Evolutionary conservation across 2,888 invertebrate species (phyloP), one percentile per base, ranked within the genome.

Genomic region (Heteromurus nitidus): DNA sequence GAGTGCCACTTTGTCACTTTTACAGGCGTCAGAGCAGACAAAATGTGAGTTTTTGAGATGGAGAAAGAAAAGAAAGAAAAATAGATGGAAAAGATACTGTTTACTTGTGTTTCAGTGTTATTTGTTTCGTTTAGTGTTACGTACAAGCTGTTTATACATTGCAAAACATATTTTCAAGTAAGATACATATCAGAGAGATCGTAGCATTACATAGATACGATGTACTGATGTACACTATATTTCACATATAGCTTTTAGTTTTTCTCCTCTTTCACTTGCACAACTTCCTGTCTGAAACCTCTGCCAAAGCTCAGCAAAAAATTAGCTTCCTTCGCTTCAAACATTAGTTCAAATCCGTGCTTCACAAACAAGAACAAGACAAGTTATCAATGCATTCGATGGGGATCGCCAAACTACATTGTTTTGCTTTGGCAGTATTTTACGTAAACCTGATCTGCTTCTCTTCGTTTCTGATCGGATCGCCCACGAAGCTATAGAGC

Each of bases 1-100:
- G 11, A 70, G 3, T 60, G 62, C 64, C 75, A 75, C 67, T 75
- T 67, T 75, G 75, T 75, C 75, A 75, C 75, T 65, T 74, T 73
- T 24, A 42, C 42, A 74, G 64, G 73, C 50, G 73, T 74, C 64
- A 74, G 64, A 64, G 31, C 73, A 53, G 30, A 74, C 44, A 74
- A 69, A 70, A 74, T 74, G 64, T 36, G 70, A 64, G 36, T 44
- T 1, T 30, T 72, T 1, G 47, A 73, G 62, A 62, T 67, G 24
- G 67, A 67, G 18, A 55, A 9, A 30, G n/a, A 31, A 67, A 67
- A 67, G 64, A 64, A 64, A 64, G 67, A 47, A 67, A 67, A 67
- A 67, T 67, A 50, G 67, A 42, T 58, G 20, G 50, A 47, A 36
- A 67, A 36, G 69, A 55, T 69, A 44, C 42, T 65, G 1, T 65